These are phyloP conservation scores for Pedicia rivosa DNA, from an alignment of 2,888 invertebrate species.

Conservation along the genomic window DNA sequence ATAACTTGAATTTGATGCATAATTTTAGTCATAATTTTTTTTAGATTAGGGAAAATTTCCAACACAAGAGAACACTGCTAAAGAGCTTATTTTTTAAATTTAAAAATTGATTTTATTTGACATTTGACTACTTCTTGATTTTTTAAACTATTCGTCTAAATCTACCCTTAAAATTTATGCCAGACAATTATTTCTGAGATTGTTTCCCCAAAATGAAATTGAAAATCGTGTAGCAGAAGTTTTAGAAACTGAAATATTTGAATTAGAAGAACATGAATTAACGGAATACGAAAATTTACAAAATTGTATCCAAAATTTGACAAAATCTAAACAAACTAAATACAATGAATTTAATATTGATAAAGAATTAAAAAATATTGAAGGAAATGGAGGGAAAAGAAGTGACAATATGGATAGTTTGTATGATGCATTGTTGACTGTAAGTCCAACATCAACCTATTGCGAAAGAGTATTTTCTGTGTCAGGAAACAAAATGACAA, in stretches of 20 bases:
- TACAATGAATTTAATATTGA: neutral
- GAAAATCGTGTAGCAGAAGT: neutral
- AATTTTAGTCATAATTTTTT: too few species aligned
- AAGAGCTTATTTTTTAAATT: neutral
- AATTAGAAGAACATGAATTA: neutral
- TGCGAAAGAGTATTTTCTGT: neutral
- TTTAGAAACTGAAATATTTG: neutral
- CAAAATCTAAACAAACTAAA: too few species aligned
- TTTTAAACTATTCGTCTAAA: constrained; percentile 4
- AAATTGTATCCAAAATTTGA: too few species aligned
- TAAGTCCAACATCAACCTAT: neutral
- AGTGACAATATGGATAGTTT: neutral
- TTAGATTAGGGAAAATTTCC: too few species aligned
- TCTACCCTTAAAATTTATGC: constrained; percentile 1
- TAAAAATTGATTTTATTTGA: neutral
- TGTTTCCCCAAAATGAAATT: neutral
- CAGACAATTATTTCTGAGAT: constrained; percentile 1
- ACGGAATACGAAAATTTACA: too few species aligned
- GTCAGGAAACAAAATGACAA: neutral
- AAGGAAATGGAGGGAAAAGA: neutral
- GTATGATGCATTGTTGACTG: neutral
- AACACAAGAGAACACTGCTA: too few species aligned
- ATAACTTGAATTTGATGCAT: too few species aligned
- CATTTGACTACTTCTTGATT: too few species aligned
- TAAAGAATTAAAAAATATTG: constrained; percentile 1